Evolutionary conservation across 1,140 invertebrate species (phyloP), one percentile per base, ranked within the genome.

Genomic region (Agrilus planipennis): DNA sequence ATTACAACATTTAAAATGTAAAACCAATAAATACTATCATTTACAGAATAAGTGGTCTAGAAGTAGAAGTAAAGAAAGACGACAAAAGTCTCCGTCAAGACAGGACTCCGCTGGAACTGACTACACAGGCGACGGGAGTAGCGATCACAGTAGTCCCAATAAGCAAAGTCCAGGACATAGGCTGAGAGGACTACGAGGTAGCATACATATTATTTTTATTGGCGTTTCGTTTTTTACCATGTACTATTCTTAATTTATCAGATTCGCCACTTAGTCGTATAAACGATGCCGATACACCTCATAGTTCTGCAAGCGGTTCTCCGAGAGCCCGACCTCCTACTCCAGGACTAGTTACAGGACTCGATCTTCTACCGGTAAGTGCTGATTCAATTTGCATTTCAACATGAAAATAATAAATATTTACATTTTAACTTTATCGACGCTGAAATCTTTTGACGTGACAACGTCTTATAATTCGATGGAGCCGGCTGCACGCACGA

Each of bases 101-200:
- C 48, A 68, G 39, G 69, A 72, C 45, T 61, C 60, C n/a, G 64
- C 64, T 49, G 79, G 66, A 61, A 80, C 66, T 41, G 76, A 84
- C 49, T 82, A 83, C 60, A 76, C 77, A 2, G 78, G 76, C 10
- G 79, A 82, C 62, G 75, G 77, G 48, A 81, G 77, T 25, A 80
- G 75, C 7, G 78, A 81, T 44, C 76, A 79, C 46, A 81, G 76
- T 49, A 80, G 73, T 29, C 74, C 73, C 1, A 76, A 72, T 30
- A 80, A 76, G 0, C 76, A 79, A 48, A 80, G 77, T 50, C 80
- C 77, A 1, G 66, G 75, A 7, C 74, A 75, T 42, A 64, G 75
- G 7, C 55, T 61, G 14, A 57, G 70, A 61, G 48, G 16, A 60
- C 61, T 57, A 64, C 68, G 49, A 70, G 70, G 70, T 51, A 51